Evolutionary conservation across 2,888 invertebrate species (phyloP).

Genomic region (Nemapogon koenigi): DNA sequence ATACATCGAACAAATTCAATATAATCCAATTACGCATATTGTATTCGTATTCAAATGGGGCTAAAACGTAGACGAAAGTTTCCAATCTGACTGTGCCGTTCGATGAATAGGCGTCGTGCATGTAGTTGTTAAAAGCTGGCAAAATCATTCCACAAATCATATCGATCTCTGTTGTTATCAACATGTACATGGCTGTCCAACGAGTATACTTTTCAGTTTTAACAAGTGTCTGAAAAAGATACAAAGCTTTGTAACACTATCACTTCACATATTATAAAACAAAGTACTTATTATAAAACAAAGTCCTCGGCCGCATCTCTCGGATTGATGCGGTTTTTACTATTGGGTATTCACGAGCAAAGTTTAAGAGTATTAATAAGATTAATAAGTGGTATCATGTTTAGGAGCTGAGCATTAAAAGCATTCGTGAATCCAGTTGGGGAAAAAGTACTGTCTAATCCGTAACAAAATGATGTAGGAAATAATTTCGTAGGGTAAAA

Average conservation of each 20-base stretch:
- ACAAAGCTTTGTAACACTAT: constrained; percentile 8
- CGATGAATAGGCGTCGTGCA: constrained; percentile 19
- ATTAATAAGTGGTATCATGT: no score
- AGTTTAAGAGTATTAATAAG: no score
- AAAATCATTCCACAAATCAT: constrained; percentile 21
- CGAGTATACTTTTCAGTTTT: constrained; percentile 20
- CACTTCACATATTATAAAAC: neutral
- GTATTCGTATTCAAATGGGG: constrained; percentile 28
- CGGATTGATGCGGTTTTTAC: no score
- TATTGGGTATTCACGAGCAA: no score
- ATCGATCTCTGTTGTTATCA: constrained; percentile 15
- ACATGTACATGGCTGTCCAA: constrained; percentile 17
- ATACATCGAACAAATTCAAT: constrained; percentile 19
- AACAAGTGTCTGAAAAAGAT: constrained; percentile 21
- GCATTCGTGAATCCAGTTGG: no score
- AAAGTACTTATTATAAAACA: neutral
- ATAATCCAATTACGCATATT: constrained; percentile 23
- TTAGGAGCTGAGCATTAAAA: no score
- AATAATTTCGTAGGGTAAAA: no score
- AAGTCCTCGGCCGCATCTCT: no score
- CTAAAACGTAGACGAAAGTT: constrained; percentile 25
- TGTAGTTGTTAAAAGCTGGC: constrained; percentile 21
- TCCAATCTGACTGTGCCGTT: constrained; percentile 23
- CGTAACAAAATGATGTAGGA: no score
- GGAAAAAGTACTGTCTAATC: no score